These are phyloP conservation scores for Huso huso DNA, from an alignment of 2,797 vertebrate genomes.

Conservation along the genomic window DNA sequence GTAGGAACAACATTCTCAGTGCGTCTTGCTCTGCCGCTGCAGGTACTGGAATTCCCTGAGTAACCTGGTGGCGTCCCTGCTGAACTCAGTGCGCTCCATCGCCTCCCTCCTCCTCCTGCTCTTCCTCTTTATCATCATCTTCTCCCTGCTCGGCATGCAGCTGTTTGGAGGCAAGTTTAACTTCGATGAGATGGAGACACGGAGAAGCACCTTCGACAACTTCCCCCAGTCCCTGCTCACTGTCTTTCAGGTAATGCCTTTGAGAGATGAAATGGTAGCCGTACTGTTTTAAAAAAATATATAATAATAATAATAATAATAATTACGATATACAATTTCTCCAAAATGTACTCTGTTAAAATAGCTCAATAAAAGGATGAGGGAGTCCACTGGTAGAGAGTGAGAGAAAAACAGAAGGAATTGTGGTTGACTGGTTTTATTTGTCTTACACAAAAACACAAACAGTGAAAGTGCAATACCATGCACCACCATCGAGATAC, in stretches of 20 bases:
- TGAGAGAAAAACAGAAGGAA: too few species aligned
- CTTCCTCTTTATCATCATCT: conserved; percentile 99
- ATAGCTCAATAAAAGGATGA: too few species aligned
- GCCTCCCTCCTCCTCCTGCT: conserved; percentile 92
- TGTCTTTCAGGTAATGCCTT: conserved; percentile 82
- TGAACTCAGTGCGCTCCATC: conserved; percentile 96
- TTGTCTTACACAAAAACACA: too few species aligned
- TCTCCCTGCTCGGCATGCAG: conserved; percentile 97
- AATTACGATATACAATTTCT: too few species aligned
- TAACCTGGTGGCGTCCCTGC: conserved; percentile 92
- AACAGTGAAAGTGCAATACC: too few species aligned
- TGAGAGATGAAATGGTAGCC: neutral
- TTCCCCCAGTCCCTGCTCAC: conserved; percentile 98
- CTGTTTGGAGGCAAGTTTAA: conserved; percentile 98
- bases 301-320: too few species aligned
- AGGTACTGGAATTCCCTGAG: conserved; percentile 98
- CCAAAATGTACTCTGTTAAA: too few species aligned
- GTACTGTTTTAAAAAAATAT: too few species aligned
- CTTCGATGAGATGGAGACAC: conserved; percentile 87
- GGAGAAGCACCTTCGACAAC: conserved; percentile 95
- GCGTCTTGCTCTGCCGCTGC: conserved; percentile 7
- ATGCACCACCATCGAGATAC: too few species aligned
- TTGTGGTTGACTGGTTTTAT: too few species aligned
- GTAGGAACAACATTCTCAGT: too few species aligned
- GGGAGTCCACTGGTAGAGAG: too few species aligned